Conservation (phyloP, 2,797 vertebrate species). For the Pseudochirops cupreus region DNA sequence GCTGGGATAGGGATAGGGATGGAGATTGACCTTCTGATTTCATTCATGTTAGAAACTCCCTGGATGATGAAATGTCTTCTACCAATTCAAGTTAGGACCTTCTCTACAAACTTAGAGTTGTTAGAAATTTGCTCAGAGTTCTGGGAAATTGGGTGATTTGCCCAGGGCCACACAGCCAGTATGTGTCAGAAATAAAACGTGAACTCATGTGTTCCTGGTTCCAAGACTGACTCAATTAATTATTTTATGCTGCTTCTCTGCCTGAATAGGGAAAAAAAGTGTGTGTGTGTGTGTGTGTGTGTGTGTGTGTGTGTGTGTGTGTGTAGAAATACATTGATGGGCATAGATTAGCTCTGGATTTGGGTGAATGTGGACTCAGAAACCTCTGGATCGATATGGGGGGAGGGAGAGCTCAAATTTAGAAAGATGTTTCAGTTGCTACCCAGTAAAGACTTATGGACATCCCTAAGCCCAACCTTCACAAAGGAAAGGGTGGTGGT, state of each 20-base stretch:
- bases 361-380: neutral
- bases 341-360: neutral
- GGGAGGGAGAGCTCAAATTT: neutral
- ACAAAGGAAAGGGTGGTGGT: neutral
- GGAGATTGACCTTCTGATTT: neutral
- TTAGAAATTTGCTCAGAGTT: neutral
- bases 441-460: neutral
- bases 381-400: neutral
- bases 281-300: no score
- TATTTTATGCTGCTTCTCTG: neutral
- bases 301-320: no score
- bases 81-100: neutral
- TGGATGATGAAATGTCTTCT: neutral
- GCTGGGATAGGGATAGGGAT: neutral
- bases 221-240: neutral
- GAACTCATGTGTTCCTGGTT: neutral
- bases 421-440: neutral
- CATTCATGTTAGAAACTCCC: neutral
- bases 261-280: neutral
- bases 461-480: neutral
- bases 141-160: neutral
- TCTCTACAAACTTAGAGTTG: neutral
- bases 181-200: neutral
- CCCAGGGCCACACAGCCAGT: neutral
- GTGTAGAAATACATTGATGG: neutral